phyloP scores from a whole-genome alignment of 2,113 vertebrate species.

The Pelvicachromis taeniatus region DNA sequence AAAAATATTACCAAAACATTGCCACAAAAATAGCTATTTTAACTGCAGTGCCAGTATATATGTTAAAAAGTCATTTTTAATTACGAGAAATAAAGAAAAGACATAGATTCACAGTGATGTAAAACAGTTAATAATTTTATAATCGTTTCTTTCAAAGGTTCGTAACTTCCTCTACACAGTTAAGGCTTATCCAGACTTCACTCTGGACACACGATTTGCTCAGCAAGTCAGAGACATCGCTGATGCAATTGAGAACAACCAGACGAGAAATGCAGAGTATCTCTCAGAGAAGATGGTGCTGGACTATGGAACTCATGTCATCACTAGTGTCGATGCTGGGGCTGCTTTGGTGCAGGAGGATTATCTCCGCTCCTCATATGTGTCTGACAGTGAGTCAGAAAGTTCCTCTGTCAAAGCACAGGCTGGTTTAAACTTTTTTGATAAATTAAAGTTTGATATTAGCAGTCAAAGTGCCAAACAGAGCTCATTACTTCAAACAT shows the following conservation, averaged over 20 bases:
- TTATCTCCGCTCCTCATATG: slow-evolving; percentile 76
- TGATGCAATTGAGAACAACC: slow-evolving; percentile 85
- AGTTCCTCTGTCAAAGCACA: slow-evolving; percentile 54
- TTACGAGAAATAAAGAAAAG: neutral
- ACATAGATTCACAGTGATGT: neutral
- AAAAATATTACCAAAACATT: neutral
- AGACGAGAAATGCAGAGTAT: slow-evolving; percentile 78
- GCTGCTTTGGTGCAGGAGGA: slow-evolving; percentile 86
- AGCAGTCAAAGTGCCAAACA: neutral
- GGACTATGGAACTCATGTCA: slow-evolving; percentile 85
- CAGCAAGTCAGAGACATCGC: slow-evolving; percentile 77
- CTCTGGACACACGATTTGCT: slow-evolving; percentile 76
- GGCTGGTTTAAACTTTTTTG: slow-evolving; percentile 75
- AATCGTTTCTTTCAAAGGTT: slow-evolving; percentile 61
- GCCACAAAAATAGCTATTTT: neutral
- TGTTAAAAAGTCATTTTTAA: neutral
- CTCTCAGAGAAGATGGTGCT: slow-evolving; percentile 84
- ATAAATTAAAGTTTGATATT: slow-evolving; percentile 60
- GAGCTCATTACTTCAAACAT: slow-evolving; percentile 62
- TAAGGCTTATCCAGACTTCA: slow-evolving; percentile 74
- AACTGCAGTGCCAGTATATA: neutral
- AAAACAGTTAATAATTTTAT: neutral
- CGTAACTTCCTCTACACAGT: slow-evolving; percentile 85
- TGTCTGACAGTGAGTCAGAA: slow-evolving; percentile 63
- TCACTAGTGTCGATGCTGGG: slow-evolving; percentile 78